Percentiles rank a stretch among this genome's conserved stretches.
phyloP scores from a whole-genome alignment of 1,140 invertebrate genomes.

The Drosophila insularis region DNA sequence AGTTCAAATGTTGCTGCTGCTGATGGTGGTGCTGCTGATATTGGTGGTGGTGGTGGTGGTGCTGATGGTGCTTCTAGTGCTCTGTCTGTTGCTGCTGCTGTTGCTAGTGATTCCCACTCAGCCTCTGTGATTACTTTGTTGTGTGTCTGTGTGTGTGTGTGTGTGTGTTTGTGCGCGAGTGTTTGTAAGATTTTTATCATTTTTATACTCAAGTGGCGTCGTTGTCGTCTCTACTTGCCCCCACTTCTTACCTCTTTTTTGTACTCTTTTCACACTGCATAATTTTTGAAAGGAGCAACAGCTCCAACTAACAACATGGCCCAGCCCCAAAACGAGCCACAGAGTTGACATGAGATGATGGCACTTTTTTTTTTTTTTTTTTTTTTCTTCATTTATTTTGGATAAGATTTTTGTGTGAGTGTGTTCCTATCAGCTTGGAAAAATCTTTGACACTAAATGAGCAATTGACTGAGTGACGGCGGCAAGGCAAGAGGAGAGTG shows the following conservation, averaged over 20 bases:
- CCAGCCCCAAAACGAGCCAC: background rate
- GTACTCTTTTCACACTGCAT: slow-evolving; percentile 71
- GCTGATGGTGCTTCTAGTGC: background rate
- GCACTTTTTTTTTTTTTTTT: slow-evolving; percentile 42
- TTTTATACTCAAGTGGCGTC: slow-evolving; percentile 76
- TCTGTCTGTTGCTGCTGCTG: slow-evolving; percentile 17
- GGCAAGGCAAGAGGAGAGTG: background rate
- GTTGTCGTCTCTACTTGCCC: slow-evolving; percentile 28
- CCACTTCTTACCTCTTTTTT: slow-evolving; percentile 9
- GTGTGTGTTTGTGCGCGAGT: slow-evolving; percentile 54
- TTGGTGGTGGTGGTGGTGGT: background rate
- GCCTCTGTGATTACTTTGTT: slow-evolving; percentile 13
- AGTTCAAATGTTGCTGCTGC: slow-evolving; percentile 50
- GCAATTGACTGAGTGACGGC: slow-evolving; percentile 73
- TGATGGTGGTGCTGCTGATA: background rate
- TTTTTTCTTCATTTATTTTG: slow-evolving; percentile 23
- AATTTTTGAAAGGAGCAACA: slow-evolving; percentile 55
- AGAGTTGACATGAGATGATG: slow-evolving; percentile 75
- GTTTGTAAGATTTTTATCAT: slow-evolving; percentile 74
- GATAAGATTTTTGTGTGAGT: slow-evolving; percentile 23
- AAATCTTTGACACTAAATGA: slow-evolving; percentile 80
- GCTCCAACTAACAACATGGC: background rate
- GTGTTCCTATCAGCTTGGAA: slow-evolving; percentile 63
- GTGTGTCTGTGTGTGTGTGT: slow-evolving; percentile 17
- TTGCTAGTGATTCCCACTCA: slow-evolving; percentile 19